Evolutionary conservation across 1,140 invertebrate species (phyloP), one percentile per base, ranked within the genome.

Genomic region (Drosophila sechellia): DNA sequence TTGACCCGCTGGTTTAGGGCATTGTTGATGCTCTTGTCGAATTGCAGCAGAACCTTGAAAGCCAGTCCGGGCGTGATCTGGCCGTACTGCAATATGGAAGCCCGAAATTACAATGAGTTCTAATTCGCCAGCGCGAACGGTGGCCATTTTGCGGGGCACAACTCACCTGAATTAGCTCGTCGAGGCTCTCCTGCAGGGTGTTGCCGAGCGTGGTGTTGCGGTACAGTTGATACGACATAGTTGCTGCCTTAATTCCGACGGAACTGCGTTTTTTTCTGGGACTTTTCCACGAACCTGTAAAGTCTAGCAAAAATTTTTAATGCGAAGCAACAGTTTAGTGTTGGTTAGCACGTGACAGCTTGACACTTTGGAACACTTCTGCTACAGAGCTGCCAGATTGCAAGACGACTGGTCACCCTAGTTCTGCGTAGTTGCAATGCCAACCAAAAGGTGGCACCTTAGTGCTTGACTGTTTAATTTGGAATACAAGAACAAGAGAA

Each of bases 161-260:
- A 37, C 81, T 90, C 91, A 96, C 95, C 93, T 96, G 96, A 84
- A 98, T 96, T 46, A 99, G 93, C 93, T 99, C 98, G 86, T 99
- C 98, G 5, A 99, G 94, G 92, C 96, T 98, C 93, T 99, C 98
- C 93, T 99, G 98, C 49, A 99, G 93, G 1, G 98, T 99, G 92
- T 98, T 97, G 0, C 98, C 98, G 68, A 99, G 94, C 1, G 98
- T 99, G 13, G 98, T 99, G 90, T 99, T 99, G 93, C 98, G 95
- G 92, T 99, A 99, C 15, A 99, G 93, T 93, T 99, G 98, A 94
- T 99, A 99, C 75, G 97, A 95, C 97, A 98, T 98, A 12, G 11
- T 13, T 12, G n/a, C 46, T 22, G 0, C 4, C 5, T 35, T 78
- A 42, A 15, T 12, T 20, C n/a, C 2, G 12, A 10, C 34, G 3